Base-by-base conservation (phyloP, 1,140 invertebrate genomes). In the Tachypleus tridentatus region DNA sequence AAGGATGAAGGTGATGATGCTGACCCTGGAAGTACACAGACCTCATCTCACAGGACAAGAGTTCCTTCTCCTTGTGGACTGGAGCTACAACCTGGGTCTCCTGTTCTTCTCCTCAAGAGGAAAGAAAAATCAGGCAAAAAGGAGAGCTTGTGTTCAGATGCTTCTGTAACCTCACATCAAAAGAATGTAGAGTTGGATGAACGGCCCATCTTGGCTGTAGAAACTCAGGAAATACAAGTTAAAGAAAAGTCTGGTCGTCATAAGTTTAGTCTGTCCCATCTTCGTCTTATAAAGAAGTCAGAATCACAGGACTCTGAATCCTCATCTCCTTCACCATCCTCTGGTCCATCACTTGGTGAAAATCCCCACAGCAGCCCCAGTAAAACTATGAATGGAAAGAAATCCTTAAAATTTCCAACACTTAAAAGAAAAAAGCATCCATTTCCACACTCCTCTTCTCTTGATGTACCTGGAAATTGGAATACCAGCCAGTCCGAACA, bases 281-380 rank as follows among this genome's bases (percentile, higher is more conserved):
- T 67, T 48, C 64, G 62, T 60, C 49, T 67, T 59, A 51, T 67
- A 49, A 67, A 64, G 49, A 67, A 67, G 57, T 63, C 63, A 49
- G 64, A 60, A 8, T 64, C 66, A 3, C 66, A 67, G 50, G 66
- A 67, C 52, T 64, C 66, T 4, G 63, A 67, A 49, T 62, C 63
- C 8, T 61, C 63, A 11, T 63, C 66, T 50, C 60, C 63, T 59
- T 29, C n/a, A n/a, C 9, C 58, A 6, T 54, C 62, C 48, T 8
- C 57, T 11, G n/a, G n/a, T 29, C n/a, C 10, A 57, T 11, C 47
- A 11, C 56, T 11, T 11, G 4, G 10, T 11, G 56, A 29, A 10
- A 57, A 57, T 57, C 10, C n/a, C n/a, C 47, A 29, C 56, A 10
- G 47, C 47, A 29, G 56, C 56, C 47, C 29, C 29, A 29, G 29